phyloP scores from a whole-genome alignment of 2,888 invertebrate genomes.

The Phalera bucephala region DNA sequence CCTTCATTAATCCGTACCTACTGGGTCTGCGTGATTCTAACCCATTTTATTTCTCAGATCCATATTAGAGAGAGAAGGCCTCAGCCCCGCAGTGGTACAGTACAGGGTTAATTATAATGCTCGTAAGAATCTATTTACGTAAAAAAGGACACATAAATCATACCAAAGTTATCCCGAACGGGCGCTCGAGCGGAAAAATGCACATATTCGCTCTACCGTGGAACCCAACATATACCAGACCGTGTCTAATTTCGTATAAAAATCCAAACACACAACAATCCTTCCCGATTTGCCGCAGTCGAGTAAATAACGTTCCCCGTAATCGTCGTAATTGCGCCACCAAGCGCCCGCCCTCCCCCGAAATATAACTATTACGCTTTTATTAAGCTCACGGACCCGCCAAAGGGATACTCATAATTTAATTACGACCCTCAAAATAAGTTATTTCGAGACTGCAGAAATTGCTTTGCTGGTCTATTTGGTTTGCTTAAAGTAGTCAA shows the following conservation, averaged over 20 bases:
- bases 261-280: slow-evolving; percentile 26
- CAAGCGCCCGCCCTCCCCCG: slow-evolving; percentile 56
- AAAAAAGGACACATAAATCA: too few species aligned
- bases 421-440: slow-evolving; percentile 69
- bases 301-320: slow-evolving; percentile 44
- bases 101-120: too few species aligned
- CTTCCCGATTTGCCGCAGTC: slow-evolving; percentile 31
- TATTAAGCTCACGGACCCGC: slow-evolving; percentile 73
- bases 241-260: slow-evolving; percentile 17
- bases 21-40: too few species aligned
- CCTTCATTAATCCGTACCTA: too few species aligned
- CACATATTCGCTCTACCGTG: slow-evolving; percentile 1
- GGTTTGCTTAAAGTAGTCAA: slow-evolving; percentile 37
- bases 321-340: slow-evolving; percentile 58
- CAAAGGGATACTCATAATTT: slow-evolving; percentile 77
- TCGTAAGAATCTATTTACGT: too few species aligned
- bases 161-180: too few species aligned
- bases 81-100: too few species aligned
- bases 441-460: slow-evolving; percentile 54
- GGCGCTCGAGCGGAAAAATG: too few species aligned
- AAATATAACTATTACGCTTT: slow-evolving; percentile 78
- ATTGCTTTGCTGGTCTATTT: slow-evolving; percentile 47
- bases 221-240: slow-evolving; percentile 5
- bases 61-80: too few species aligned
- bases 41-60: too few species aligned